phyloP scores from a whole-genome alignment of 2,888 invertebrate species.

The Carcina quercana region DNA sequence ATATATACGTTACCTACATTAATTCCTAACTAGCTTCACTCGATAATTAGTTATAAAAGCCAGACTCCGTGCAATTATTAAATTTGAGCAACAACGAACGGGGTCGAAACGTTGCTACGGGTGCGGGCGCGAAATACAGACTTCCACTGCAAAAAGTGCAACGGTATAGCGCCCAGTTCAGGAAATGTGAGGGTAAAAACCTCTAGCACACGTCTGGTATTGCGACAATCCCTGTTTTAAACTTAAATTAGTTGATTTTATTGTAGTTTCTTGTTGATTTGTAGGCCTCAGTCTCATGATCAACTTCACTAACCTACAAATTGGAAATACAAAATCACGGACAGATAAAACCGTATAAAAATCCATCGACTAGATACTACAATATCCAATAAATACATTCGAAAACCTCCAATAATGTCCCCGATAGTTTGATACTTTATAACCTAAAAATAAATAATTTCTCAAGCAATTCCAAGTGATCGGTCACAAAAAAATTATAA shows the following conservation, averaged over 20 bases:
- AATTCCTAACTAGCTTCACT: slow-evolving; percentile 45
- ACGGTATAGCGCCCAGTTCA: not conserved
- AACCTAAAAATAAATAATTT: slow-evolving; percentile 62
- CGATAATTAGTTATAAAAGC: slow-evolving; percentile 33
- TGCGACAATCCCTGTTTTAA: slow-evolving; percentile 53
- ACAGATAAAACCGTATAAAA: slow-evolving; percentile 34
- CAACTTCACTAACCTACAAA: slow-evolving; percentile 33
- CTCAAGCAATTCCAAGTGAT: slow-evolving; percentile 37
- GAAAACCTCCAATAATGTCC: slow-evolving; percentile 36
- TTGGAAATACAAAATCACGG: slow-evolving; percentile 13
- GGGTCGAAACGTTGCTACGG: slow-evolving; percentile 1
- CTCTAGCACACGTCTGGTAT: slow-evolving; percentile 41
- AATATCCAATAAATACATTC: slow-evolving; percentile 55
- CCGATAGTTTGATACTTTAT: slow-evolving; percentile 29
- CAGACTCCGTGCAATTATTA: slow-evolving; percentile 33
- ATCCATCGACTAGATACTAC: slow-evolving; percentile 62
- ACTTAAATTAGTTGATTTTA: slow-evolving; percentile 39
- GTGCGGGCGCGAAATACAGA: not conserved
- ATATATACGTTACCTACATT: slow-evolving; percentile 48
- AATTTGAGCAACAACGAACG: slow-evolving; percentile 15
- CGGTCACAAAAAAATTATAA: slow-evolving; percentile 27
- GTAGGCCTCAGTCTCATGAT: slow-evolving; percentile 46
- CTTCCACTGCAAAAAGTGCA: not conserved
- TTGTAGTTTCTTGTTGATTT: slow-evolving; percentile 23
- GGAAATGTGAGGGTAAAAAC: not conserved